Conservation (phyloP, 2,888 invertebrate genomes). For the Drosophila algonquin region DNA sequence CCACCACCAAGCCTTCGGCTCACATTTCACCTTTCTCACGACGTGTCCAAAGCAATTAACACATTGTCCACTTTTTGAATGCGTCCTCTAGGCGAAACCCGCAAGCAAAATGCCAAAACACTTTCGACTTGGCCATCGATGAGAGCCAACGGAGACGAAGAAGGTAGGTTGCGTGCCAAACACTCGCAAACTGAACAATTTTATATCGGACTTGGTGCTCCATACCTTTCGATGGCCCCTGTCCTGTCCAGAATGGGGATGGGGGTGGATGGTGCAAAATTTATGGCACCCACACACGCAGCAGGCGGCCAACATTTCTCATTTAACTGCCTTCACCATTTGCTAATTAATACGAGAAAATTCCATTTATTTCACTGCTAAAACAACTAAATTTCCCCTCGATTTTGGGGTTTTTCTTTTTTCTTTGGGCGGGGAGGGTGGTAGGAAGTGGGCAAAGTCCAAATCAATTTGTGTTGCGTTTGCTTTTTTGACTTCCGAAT, state of each 20-base stretch:
- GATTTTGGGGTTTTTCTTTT: conserved; percentile 2
- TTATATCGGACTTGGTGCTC: conserved; percentile 44
- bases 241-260: neutral
- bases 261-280: conserved; percentile 33
- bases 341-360: conserved; percentile 80
- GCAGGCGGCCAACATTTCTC: conserved; percentile 70
- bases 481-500: conserved; percentile 56
- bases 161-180: conserved; percentile 62
- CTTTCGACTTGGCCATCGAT: conserved; percentile 50
- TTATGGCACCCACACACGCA: conserved; percentile 71
- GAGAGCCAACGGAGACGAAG: conserved; percentile 9
- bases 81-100: conserved; percentile 6
- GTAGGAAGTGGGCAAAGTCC: conserved; percentile 26
- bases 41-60: conserved; percentile 74
- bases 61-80: conserved; percentile 74
- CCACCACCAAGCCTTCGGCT: neutral
- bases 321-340: conserved; percentile 78
- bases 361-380: conserved; percentile 69
- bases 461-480: conserved; percentile 72
- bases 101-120: conserved; percentile 65
- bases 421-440: neutral
- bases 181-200: conserved; percentile 67
- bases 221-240: conserved; percentile 53
- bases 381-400: conserved; percentile 72
- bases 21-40: conserved; percentile 27